phyloP scores from a whole-genome alignment of 2,113 vertebrate genomes.

The Pitta sordida region DNA sequence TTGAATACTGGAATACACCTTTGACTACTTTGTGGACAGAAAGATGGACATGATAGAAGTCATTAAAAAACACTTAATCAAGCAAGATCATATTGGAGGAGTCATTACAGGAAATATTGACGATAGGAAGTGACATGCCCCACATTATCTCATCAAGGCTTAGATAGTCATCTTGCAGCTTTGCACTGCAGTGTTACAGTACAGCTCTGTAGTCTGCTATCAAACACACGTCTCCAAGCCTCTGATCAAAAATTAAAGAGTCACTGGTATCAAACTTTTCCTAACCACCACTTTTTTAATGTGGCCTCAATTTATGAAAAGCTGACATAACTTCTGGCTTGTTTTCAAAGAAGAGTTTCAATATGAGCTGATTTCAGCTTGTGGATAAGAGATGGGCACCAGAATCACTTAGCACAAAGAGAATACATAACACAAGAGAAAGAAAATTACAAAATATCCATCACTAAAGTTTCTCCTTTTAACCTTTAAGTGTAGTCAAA shows the following conservation, averaged over 20 bases:
- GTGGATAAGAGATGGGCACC: neutral
- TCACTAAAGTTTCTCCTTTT: constrained; percentile 36
- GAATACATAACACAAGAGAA: constrained; percentile 26
- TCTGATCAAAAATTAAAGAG: neutral
- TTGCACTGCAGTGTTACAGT: neutral
- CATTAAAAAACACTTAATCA: neutral
- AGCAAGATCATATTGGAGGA: neutral
- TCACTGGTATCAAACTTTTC: neutral
- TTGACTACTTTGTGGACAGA: neutral
- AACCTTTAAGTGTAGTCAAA: constrained; percentile 57
- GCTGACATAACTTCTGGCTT: neutral
- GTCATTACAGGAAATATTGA: constrained; percentile 42
- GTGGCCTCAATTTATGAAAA: neutral
- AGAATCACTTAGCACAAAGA: constrained; percentile 8
- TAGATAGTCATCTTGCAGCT: neutral
- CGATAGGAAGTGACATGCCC: constrained; percentile 6
- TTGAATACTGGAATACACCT: neutral
- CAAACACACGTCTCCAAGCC: neutral
- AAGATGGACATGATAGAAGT: neutral
- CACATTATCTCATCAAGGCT: neutral
- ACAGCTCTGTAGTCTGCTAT: neutral
- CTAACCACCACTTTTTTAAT: neutral
- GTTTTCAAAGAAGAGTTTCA: constrained; percentile 8
- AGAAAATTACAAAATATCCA: constrained; percentile 35
- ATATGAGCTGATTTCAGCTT: neutral